Evolutionary conservation across 2,797 vertebrate species (phyloP), one percentile per base, ranked within the genome.

Genomic region (Diplodus puntazzo): DNA sequence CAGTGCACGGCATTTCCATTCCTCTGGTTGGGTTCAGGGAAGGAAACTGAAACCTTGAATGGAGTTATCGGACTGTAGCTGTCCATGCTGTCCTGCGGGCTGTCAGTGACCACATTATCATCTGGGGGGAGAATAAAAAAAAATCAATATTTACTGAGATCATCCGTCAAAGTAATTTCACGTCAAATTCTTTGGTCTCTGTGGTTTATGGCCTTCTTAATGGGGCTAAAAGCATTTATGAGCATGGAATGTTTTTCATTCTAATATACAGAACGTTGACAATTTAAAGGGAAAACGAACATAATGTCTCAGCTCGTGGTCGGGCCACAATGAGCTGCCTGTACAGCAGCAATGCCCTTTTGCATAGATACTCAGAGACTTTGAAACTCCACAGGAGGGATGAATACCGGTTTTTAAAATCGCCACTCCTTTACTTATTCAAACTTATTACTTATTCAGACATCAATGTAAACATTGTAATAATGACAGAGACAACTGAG

Each of bases 71-170:
- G 63, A 14, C 0, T 30, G 25, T 12, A 73, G 52, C 69, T 78
- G 61, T 83, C 58, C 7, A 64, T 2, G 3, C 57, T 68, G 60
- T 81, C 43, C 0, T 68, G 55, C 8, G 14, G 53, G 62, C 48
- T 48, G 61, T 18, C 61, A 18, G 13, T 77, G 39, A 80, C 25
- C 3, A 1, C 2, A 7, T 45, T 8, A 4, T 79, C 81, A 69
- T 82, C 93, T 93, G 79, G 61, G 74, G 84, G 12, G 63, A 69
- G 0, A 17, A 69, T 5, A 54, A 77, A 73, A 71, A 5, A 54
- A 77, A 79, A 73, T 79, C 69, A 77, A 58, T 42, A 50, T 17
- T 80, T 18, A 77, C 68, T 34, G 20, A 49, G 61, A 43, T 12
- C 25, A 50, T 62, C 52, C 3, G 50, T 78, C 48, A 79, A n/a